phyloP scores from a whole-genome alignment of 2,888 invertebrate species.

The Salticus scenicus region DNA sequence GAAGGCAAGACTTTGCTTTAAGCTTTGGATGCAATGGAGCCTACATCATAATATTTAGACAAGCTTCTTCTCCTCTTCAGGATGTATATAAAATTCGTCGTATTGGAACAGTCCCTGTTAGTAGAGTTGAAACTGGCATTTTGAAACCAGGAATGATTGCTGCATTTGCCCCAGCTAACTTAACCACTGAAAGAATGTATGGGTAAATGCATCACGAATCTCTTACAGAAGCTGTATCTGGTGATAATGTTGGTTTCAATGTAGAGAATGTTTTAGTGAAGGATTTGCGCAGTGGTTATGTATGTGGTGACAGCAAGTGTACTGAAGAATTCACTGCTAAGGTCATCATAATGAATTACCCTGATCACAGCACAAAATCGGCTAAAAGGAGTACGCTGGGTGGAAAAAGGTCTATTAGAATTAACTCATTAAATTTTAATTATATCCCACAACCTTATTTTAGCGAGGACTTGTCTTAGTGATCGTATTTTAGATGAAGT shows the following conservation, averaged over 20 bases:
- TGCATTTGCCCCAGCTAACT: slow-evolving; percentile 95
- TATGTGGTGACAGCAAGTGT: slow-evolving; percentile 98
- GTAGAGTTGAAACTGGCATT: slow-evolving; percentile 98
- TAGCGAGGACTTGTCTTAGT: too few relatives aligned
- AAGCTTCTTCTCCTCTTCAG: slow-evolving; percentile 98
- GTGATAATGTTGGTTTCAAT: slow-evolving; percentile 99
- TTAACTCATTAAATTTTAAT: too few relatives aligned
- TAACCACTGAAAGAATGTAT: slow-evolving; percentile 99
- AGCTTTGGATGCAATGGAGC: slow-evolving; percentile 96
- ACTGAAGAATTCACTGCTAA: slow-evolving; percentile 96
- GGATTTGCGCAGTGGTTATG: slow-evolving; percentile 99
- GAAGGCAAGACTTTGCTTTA: slow-evolving; percentile 97
- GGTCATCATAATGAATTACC: slow-evolving; percentile 99
- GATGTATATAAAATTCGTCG: slow-evolving; percentile 99
- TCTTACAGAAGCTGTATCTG: slow-evolving; percentile 85
- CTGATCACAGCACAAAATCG: slow-evolving; percentile 98
- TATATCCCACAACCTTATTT: too few relatives aligned
- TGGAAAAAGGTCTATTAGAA: too few relatives aligned
- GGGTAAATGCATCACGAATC: slow-evolving; percentile 99
- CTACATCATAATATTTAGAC: slow-evolving; percentile 95
- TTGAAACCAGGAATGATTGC: slow-evolving; percentile 97
- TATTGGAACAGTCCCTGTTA: slow-evolving; percentile 99
- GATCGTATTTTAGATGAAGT: too few relatives aligned
- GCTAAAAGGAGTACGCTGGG: too few relatives aligned
- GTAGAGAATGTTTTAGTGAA: slow-evolving; percentile 97